Evolutionary conservation across 2,888 invertebrate genomes (phyloP).

Genomic region (Tinea semifulvella): DNA sequence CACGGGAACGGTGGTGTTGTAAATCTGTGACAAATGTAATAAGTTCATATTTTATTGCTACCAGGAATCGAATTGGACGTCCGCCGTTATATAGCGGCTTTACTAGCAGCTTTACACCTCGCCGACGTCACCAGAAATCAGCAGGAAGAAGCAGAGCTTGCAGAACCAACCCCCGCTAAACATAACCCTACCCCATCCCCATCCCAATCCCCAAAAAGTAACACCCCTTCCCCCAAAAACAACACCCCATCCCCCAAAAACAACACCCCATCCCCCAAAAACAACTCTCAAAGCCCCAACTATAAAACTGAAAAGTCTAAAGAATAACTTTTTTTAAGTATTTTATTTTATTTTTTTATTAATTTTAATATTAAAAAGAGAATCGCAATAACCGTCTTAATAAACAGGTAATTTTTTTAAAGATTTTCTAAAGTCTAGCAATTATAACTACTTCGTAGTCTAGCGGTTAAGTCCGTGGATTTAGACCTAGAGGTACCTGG

Average conservation of each 20-base stretch:
- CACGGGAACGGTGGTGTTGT: no score
- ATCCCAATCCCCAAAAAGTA: background rate
- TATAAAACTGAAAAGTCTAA: slow-evolving; percentile 7
- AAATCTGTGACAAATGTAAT: background rate
- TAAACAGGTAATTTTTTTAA: no score
- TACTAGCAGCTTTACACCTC: slow-evolving; percentile 52
- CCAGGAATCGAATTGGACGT: slow-evolving; percentile 52
- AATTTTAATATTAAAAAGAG: background rate
- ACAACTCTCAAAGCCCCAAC: background rate
- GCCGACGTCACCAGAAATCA: slow-evolving; percentile 49
- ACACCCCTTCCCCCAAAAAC: background rate
- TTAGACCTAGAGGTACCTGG: no score
- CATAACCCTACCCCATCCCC: slow-evolving; percentile 43
- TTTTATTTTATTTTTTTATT: background rate
- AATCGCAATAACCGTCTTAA: no score
- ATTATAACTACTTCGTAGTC: no score
- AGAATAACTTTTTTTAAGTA: background rate
- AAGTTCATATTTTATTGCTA: background rate
- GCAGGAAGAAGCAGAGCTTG: slow-evolving; percentile 32
- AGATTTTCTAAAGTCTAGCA: no score
- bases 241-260: background rate
- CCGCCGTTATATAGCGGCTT: slow-evolving; percentile 49
- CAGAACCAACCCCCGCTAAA: slow-evolving; percentile 35
- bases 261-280: background rate
- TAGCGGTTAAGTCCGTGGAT: no score